phyloP scores from a whole-genome alignment of 1,140 invertebrate species.

The Calephelis virginiensis region DNA sequence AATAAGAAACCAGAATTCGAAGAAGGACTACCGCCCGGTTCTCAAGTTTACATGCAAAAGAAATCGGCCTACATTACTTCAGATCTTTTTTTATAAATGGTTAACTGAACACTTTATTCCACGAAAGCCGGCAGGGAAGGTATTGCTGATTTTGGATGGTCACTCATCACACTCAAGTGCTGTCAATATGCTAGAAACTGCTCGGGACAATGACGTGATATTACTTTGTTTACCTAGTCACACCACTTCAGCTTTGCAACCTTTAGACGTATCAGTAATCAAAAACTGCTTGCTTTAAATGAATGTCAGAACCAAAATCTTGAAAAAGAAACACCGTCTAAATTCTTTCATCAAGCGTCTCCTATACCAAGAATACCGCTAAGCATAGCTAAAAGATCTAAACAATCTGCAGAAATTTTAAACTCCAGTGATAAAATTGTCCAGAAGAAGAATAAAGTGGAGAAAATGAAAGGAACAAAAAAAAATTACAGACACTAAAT shows the following conservation, averaged over 20 bases:
- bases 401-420: conserved; percentile 41
- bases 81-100: conserved; percentile 60
- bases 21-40: conserved; percentile 46
- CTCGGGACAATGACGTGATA: conserved; percentile 49
- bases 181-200: conserved; percentile 46
- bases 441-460: conserved; percentile 31
- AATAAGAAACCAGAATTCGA: conserved; percentile 51
- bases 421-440: conserved; percentile 36
- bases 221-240: conserved; percentile 59
- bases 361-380: conserved; percentile 40
- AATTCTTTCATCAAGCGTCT: conserved; percentile 37
- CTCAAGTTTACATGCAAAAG: conserved; percentile 48
- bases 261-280: conserved; percentile 51
- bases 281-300: conserved; percentile 36
- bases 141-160: conserved; percentile 59
- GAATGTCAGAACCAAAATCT: conserved; percentile 32
- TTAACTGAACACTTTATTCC: conserved; percentile 54
- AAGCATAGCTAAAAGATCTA: conserved; percentile 32
- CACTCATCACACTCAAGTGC: conserved; percentile 50
- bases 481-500: conserved; percentile 21
- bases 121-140: conserved; percentile 49
- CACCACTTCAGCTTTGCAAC: conserved; percentile 38
- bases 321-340: conserved; percentile 41
- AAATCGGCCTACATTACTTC: conserved; percentile 53
- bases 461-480: conserved; percentile 28